Base-by-base conservation (phyloP, 2,888 invertebrate species). In the Lydus trimaculatus region DNA sequence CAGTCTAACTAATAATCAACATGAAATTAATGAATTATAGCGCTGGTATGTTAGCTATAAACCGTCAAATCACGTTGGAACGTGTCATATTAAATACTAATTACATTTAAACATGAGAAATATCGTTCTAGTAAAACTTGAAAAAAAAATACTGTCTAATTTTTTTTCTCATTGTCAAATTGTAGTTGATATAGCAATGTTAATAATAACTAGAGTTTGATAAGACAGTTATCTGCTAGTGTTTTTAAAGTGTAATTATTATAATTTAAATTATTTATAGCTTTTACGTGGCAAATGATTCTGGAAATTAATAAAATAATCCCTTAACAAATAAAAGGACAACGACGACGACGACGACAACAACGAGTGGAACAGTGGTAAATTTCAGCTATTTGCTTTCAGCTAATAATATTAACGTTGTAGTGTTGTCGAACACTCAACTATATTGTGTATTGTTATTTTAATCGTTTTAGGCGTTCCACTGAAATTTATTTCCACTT, bases 41-140 rank as follows among this genome's bases (percentile, higher is more conserved):
- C 25, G 52, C 25, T 52, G 9, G 52, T 52, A 52, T 52, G 52
- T 52, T 52, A 23, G 52, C 52, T 52, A 52, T 52, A 52, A 52
- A 52, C 52, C 52, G 52, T 52, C 52, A 52, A 52, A 52, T 52
- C 52, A 52, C 23, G 52, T 23, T 52, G 23, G 25, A 52, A 52
- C 52, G 52, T 52, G 52, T 25, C 52, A 52, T 52, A 52, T 52
- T 52, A 52, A 52, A 52, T 25, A 52, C 52, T 52, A 52, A 52
- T 52, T 52, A 25, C 52, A 6, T 25, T 52, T 52, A 25, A 52
- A 52, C 52, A 52, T 52, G 52, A 52, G 52, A 52, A 23, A 25
- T 52, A 52, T 52, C 48, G 48, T 23, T 23, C 23, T 8, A 52
- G 48, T 23, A 25, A 43, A 43, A 17, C 11, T 1, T 13, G 13